Percentiles rank a stretch among this genome's conserved stretches.
phyloP scores from a whole-genome alignment of 2,888 invertebrate species.

The Tetramorium bicarinatum region DNA sequence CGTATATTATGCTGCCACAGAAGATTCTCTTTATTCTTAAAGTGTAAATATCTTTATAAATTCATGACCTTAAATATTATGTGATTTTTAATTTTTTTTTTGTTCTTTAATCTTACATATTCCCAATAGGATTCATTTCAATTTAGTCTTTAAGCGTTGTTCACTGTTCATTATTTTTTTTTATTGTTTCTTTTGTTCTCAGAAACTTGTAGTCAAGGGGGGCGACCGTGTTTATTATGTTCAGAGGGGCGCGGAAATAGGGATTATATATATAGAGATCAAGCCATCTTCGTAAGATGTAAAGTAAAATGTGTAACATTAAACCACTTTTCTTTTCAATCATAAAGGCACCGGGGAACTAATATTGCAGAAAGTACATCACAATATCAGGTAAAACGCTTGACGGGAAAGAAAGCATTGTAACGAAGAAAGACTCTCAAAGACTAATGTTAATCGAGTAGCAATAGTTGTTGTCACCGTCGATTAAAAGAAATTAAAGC shows the following conservation, averaged over 20 bases:
- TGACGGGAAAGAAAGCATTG: constrained; percentile 14
- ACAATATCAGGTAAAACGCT: constrained; percentile 29
- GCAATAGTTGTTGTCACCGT: not conserved
- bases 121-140: constrained; percentile 61
- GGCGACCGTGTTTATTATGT: constrained; percentile 71
- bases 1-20: constrained; percentile 83
- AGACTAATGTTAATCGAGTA: not conserved
- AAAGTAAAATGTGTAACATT: constrained; percentile 57
- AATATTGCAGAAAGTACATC: constrained; percentile 50
- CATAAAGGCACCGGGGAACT: constrained; percentile 59
- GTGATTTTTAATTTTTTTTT: constrained; percentile 70
- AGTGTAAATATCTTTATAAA: constrained; percentile 84
- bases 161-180: constrained; percentile 58
- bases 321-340: constrained; percentile 53
- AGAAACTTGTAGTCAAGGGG: constrained; percentile 86
- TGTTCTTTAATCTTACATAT: constrained; percentile 63
- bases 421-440: constrained; percentile 26
- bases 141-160: constrained; percentile 62
- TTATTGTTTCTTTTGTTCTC: constrained; percentile 68
- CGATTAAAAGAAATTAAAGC: constrained; percentile 27
- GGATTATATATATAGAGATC: constrained; percentile 60
- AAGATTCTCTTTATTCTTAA: constrained; percentile 80
- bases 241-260: constrained; percentile 62
- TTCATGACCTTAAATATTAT: constrained; percentile 83
- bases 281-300: constrained; percentile 64